Base-by-base conservation (phyloP, 2,888 invertebrate genomes). In the Luperina testacea region DNA sequence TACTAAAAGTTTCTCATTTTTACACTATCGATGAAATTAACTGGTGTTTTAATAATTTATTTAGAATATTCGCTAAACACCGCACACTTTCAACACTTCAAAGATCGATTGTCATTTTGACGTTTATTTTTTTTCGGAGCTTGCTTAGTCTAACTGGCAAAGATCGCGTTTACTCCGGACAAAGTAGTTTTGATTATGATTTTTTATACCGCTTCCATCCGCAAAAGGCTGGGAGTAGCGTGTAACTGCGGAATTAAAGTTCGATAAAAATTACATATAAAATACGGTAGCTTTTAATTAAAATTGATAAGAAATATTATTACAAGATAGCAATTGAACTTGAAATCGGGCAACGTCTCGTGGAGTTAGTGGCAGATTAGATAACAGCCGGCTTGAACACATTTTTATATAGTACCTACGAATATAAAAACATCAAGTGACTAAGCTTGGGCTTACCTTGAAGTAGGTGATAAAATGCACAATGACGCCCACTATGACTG, bases 401-500 rank as follows among this genome's bases (percentile, higher is more conserved):
- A 61, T 72, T 70, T 72, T 45, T 79, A 77, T 77, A 73, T 70
- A 76, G 67, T 72, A 65, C 72, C 57, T 48, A 74, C 38, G 65
- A 63, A 76, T 42, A 73, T 72, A 71, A 74, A 57, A 59, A 72
- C 20, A 71, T 78, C 45, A 81, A 69, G 64, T 80, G 59, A 80
- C 76, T 81, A 77, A 77, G 77, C 83, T 78, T 9, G 24, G 53
- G 81, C 91, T 92, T 91, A 96, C 96, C 95, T 94, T 95, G 87
- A 93, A 94, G 89, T 92, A 95, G 17, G 96, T 96, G 83, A 96
- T 93, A 87, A 95, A 96, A 90, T 97, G 96, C 24, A 96, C 95
- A 77, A 97, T 94, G 74, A 95, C 91, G 59, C 97, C 97, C 20
- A 96, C 95, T 67, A 96, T 90, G 24, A 92, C 91, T 63, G 96